Conservation (phyloP, 2,888 invertebrate genomes). For the Drosophila macrospina region DNA sequence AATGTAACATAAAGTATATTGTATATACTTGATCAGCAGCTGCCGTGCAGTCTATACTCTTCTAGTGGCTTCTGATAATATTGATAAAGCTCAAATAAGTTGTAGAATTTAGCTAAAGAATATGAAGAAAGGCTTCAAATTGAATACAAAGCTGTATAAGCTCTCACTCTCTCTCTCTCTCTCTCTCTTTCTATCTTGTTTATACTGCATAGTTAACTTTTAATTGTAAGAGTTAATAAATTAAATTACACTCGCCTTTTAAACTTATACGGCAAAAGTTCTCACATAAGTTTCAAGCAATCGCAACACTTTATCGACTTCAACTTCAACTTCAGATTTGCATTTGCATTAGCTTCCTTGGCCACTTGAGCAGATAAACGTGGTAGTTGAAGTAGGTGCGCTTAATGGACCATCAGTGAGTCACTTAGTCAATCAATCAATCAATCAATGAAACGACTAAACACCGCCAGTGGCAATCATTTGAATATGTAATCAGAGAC, state of each 20-base stretch:
- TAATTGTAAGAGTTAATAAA: not conserved
- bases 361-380: constrained; percentile 9
- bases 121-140: too few relatives aligned
- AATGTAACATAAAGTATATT: too few relatives aligned
- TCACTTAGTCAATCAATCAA: constrained; percentile 28
- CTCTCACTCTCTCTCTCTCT: too few relatives aligned
- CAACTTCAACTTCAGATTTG: not conserved
- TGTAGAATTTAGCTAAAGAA: too few relatives aligned
- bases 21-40: too few relatives aligned
- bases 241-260: not conserved
- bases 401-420: constrained; percentile 51
- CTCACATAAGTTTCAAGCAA: constrained; percentile 17
- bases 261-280: not conserved
- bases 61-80: too few relatives aligned
- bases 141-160: too few relatives aligned
- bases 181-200: too few relatives aligned
- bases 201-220: too few relatives aligned
- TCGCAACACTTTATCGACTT: constrained; percentile 14
- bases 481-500: constrained; percentile 69
- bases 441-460: constrained; percentile 52
- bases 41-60: too few relatives aligned
- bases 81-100: too few relatives aligned
- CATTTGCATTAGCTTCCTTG: constrained; percentile 9
- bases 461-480: constrained; percentile 70
- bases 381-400: constrained; percentile 23